These are phyloP conservation scores for Eupelmus urozonus DNA, from an alignment of 2,888 invertebrate genomes.

Conservation along the genomic window DNA sequence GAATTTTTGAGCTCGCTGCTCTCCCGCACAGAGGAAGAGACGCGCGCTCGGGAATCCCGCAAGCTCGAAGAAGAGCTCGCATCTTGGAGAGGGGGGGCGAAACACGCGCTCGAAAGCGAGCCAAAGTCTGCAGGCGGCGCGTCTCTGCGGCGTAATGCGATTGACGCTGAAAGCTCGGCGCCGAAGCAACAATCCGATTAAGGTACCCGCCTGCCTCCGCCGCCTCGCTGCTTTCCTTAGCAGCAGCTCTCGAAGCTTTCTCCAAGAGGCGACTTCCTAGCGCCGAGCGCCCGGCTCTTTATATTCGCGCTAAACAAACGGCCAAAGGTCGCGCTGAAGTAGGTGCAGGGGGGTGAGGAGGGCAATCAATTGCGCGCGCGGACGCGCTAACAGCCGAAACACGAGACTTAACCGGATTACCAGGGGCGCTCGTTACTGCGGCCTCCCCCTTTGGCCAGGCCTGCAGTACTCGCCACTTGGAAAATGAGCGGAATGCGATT, in stretches of 20 bases:
- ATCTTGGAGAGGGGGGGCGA: neutral
- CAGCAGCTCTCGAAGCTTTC: neutral
- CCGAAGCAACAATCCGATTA: constrained; percentile 56
- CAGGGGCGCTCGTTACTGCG: constrained; percentile 18
- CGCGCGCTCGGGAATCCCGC: neutral
- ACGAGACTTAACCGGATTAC: constrained; percentile 48
- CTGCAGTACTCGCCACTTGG: neutral
- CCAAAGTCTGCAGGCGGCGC: constrained; percentile 21
- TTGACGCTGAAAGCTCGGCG: constrained; percentile 56
- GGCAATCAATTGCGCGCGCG: constrained; percentile 40
- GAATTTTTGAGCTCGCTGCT: constrained; percentile 16
- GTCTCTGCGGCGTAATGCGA: constrained; percentile 52
- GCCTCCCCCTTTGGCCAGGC: neutral
- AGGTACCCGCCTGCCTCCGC: neutral
- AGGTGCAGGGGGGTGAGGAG: neutral
- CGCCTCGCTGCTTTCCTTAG: neutral
- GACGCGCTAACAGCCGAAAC: constrained; percentile 38
- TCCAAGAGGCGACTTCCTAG: neutral
- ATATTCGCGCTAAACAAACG: neutral
- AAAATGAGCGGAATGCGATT: neutral
- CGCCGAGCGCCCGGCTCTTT: neutral
- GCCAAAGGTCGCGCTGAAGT: neutral
- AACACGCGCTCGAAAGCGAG: neutral
- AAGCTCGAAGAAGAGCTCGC: too few relatives aligned
- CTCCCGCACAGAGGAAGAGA: neutral